Base-by-base conservation (phyloP, 2,888 invertebrate genomes). In the Zeuzera pyrina region DNA sequence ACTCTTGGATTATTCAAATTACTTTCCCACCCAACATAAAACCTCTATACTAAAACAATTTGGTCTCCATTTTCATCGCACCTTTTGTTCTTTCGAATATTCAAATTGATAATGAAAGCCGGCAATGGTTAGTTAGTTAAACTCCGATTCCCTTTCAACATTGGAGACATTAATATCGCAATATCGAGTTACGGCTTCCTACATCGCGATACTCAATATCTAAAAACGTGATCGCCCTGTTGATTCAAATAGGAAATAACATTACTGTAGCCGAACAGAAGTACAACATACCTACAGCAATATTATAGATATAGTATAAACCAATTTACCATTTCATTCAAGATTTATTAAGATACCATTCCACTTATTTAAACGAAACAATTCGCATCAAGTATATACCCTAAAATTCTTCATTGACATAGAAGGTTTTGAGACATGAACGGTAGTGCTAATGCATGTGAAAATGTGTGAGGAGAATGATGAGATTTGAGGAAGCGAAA, bases 101-200 rank as follows among this genome's bases (percentile, higher is more conserved):
- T 71, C 71, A 77, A 76, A 76, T 69, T 49, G 44, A 49, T 54
- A 56, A 63, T 66, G 67, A 69, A 63, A 64, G 60, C 57, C 45
- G 41, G 73, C 58, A 63, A 74, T 64, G 78, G 72, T 76, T 76
- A 66, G 71, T 73, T 76, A 72, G 59, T 50, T n/a, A n/a, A n/a
- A n/a, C n/a, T n/a, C n/a, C n/a, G n/a, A n/a, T 60, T 54, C 58
- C 51, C 44, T n/a, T n/a, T n/a, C n/a, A n/a, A n/a, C n/a, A n/a
- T n/a, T n/a, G 43, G 53, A 52, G 52, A 65, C 65, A 60, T 67
- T 73, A 74, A 76, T 76, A 72, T 70, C 60, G 67, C 67, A 67
- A 67, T 70, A 74, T 77, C 65, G 61, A 56, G 68, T 76, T 72
- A 74, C 73, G 57, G 45, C 47, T 39, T 37, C 29, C 7, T 24